Conservation (phyloP, 2,888 invertebrate species). For the Tachina grossa region DNA sequence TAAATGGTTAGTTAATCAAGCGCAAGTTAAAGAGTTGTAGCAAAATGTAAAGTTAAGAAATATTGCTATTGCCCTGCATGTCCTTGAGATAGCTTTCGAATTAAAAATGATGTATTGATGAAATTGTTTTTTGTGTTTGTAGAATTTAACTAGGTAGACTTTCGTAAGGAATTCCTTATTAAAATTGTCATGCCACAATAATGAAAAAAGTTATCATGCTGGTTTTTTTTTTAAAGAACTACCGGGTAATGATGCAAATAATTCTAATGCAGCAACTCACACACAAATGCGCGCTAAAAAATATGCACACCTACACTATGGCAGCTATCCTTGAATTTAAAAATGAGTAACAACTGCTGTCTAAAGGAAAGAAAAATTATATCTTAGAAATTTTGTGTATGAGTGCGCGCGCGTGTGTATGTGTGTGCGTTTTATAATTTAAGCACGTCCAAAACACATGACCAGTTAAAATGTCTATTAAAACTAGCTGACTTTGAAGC, state of each 20-base stretch:
- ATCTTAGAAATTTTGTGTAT: too few relatives aligned
- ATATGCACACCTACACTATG: not conserved
- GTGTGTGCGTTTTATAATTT: too few relatives aligned
- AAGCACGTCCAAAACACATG: not conserved
- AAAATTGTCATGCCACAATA: too few relatives aligned
- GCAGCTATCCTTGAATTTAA: not conserved
- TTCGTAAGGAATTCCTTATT: too few relatives aligned
- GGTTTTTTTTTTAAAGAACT: not conserved
- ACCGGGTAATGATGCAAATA: not conserved
- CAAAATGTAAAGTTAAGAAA: not conserved
- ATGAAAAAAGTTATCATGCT: too few relatives aligned
- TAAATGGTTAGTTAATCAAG: constrained; percentile 27
- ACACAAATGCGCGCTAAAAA: not conserved
- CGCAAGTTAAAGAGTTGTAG: not conserved
- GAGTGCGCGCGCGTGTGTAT: not conserved
- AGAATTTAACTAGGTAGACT: too few relatives aligned
- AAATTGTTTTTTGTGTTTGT: too few relatives aligned
- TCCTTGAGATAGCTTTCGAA: not conserved
- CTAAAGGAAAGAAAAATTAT: not conserved
- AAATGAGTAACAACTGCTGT: not conserved
- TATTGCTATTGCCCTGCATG: not conserved
- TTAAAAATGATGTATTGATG: not conserved
- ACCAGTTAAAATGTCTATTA: not conserved
- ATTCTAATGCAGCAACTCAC: constrained; percentile 1
- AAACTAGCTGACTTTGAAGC: not conserved